Conservation (phyloP, 1,140 invertebrate species). For the Ooceraea biroi region DNA sequence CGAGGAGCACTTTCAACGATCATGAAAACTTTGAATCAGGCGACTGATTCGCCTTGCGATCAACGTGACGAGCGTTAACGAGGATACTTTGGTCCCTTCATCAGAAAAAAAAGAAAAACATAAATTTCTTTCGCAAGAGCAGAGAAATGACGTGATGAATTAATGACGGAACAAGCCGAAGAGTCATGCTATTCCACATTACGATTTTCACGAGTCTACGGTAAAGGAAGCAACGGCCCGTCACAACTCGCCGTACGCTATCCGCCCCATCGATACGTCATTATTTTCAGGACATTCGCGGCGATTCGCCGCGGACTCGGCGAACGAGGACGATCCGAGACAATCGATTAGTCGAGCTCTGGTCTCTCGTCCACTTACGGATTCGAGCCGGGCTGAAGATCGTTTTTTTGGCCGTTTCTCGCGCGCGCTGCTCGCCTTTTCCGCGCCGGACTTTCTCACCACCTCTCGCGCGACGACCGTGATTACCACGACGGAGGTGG, state of each 20-base stretch:
- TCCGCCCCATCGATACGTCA: constrained; percentile 32
- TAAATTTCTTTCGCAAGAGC: no score
- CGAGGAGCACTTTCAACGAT: not conserved
- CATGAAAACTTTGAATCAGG: not conserved
- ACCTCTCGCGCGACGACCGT: constrained; percentile 59
- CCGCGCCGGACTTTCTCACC: constrained; percentile 69
- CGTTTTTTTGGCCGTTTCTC: constrained; percentile 73
- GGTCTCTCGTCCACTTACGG: constrained; percentile 80
- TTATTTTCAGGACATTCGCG: constrained; percentile 53
- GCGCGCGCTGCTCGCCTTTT: constrained; percentile 61
- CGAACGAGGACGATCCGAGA: constrained; percentile 73
- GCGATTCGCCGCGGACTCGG: constrained; percentile 13
- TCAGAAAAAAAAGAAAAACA: no score
- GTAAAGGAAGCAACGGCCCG: no score
- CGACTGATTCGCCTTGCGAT: no score
- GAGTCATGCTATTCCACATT: no score
- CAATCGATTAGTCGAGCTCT: constrained; percentile 78
- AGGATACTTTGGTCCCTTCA: no score
- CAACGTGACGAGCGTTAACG: no score
- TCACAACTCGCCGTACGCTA: not conserved
- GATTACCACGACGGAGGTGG: constrained; percentile 15
- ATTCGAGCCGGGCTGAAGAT: constrained; percentile 79
- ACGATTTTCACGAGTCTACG: no score
- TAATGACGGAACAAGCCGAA: no score
- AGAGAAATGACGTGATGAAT: no score